Conservation (phyloP, 2,888 invertebrate genomes). For the Kryphioiulus occultus region DNA sequence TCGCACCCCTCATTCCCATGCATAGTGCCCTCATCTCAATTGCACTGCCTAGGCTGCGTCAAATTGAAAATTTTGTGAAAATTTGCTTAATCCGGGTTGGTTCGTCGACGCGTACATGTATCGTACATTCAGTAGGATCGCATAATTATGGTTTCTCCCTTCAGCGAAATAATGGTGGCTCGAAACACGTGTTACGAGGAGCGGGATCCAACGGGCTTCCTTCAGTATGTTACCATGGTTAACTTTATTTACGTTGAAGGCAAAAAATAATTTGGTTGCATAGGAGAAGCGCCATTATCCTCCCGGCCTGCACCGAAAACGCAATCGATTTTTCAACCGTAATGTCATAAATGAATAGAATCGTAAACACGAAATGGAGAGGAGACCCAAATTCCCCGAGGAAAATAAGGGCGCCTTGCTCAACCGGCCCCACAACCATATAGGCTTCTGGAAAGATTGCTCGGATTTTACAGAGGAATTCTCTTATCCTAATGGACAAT, state of each 20-base stretch:
- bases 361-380: neutral
- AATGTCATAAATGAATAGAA: slow-evolving; percentile 27
- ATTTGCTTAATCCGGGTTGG: neutral
- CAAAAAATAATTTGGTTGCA: neutral
- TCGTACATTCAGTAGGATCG: too few relatives aligned
- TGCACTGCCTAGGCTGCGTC: neutral
- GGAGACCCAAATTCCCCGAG: neutral
- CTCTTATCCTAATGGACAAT: too few relatives aligned
- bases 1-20: too few relatives aligned
- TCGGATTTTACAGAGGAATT: too few relatives aligned
- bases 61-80: neutral
- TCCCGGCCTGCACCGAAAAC: neutral
- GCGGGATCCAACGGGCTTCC: neutral
- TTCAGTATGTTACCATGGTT: neutral
- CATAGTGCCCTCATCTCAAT: too few relatives aligned
- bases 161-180: neutral
- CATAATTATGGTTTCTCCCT: neutral
- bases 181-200: neutral
- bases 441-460: too few relatives aligned
- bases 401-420: neutral
- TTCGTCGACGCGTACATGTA: neutral
- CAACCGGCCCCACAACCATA: too few relatives aligned
- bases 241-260: neutral
- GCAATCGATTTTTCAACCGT: slow-evolving; percentile 25
- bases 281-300: slow-evolving; percentile 5